These are phyloP conservation scores for Luperina nickerlii DNA, from an alignment of 2,888 invertebrate genomes.

Conservation along the genomic window DNA sequence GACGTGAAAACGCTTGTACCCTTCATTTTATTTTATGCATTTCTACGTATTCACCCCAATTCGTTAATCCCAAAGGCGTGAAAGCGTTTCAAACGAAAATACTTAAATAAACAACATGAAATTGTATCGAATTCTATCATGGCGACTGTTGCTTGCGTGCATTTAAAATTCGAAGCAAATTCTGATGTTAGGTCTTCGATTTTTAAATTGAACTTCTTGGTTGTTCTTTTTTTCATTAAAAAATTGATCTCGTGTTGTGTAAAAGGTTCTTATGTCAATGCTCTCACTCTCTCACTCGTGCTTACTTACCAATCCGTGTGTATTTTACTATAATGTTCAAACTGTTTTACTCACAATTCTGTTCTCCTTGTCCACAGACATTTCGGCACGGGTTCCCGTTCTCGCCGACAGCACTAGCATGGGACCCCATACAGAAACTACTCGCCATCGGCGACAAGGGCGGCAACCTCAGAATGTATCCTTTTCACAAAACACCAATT, in stretches of 20 bases:
- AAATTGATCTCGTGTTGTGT: not conserved
- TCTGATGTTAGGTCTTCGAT: constrained; percentile 7
- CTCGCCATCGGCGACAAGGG: constrained; percentile 99
- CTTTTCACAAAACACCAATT: constrained; percentile 88
- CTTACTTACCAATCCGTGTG: not conserved
- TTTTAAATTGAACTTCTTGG: constrained; percentile 25
- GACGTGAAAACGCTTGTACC: constrained; percentile 31
- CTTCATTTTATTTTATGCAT: constrained; percentile 51
- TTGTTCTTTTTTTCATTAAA: constrained; percentile 1
- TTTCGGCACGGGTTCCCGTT: constrained; percentile 99
- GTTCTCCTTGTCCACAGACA: constrained; percentile 92
- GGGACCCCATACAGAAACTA: constrained; percentile 99
- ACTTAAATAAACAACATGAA: constrained; percentile 25
- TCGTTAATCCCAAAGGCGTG: constrained; percentile 45
- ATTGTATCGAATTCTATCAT: constrained; percentile 33
- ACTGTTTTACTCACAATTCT: not conserved
- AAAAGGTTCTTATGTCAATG: not conserved
- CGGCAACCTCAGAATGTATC: constrained; percentile 99
- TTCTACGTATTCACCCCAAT: constrained; percentile 30
- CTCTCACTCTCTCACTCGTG: not conserved
- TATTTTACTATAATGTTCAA: not conserved
- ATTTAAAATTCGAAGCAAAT: constrained; percentile 40
- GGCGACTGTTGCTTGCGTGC: constrained; percentile 9
- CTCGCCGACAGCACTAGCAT: constrained; percentile 98
- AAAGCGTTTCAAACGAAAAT: constrained; percentile 42